Evolutionary conservation across 2,113 vertebrate genomes (phyloP).

Genomic region (Sphaerodactylus townsendi): DNA sequence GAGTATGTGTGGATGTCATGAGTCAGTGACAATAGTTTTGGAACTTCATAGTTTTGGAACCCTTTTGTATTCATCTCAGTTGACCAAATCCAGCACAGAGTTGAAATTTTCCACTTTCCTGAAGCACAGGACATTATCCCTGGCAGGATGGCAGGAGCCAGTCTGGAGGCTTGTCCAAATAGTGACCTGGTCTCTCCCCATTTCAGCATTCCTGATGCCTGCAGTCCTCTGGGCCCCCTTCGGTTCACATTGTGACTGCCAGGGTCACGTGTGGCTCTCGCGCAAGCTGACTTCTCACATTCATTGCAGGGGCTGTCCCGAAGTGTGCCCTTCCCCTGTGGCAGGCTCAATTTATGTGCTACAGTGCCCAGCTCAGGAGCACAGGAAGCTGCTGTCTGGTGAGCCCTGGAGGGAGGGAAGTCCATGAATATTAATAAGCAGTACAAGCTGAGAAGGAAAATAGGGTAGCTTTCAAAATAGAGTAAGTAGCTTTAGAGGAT

Average conservation of each 20-base stretch:
- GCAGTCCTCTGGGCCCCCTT: neutral
- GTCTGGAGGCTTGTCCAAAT: neutral
- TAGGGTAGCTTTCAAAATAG: neutral
- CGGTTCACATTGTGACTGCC: neutral
- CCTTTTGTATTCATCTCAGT: neutral
- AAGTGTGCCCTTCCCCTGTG: neutral
- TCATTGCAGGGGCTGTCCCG: neutral
- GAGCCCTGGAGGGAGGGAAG: neutral
- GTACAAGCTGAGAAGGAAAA: neutral
- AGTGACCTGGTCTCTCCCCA: no score
- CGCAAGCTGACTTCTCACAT: neutral
- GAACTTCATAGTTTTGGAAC: neutral
- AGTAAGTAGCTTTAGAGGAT: neutral
- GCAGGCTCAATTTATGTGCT: neutral
- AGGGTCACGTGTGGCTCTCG: neutral
- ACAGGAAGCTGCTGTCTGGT: neutral
- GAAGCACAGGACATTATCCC: neutral
- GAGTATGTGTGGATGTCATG: neutral
- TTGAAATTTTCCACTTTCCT: neutral
- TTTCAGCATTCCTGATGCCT: neutral
- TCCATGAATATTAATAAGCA: neutral
- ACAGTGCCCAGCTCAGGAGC: neutral
- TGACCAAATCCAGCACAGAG: no score
- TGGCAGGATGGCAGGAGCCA: neutral
- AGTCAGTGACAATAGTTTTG: neutral